Evolutionary conservation across 2,113 vertebrate genomes (phyloP).

Genomic region (Pao palembangensis): DNA sequence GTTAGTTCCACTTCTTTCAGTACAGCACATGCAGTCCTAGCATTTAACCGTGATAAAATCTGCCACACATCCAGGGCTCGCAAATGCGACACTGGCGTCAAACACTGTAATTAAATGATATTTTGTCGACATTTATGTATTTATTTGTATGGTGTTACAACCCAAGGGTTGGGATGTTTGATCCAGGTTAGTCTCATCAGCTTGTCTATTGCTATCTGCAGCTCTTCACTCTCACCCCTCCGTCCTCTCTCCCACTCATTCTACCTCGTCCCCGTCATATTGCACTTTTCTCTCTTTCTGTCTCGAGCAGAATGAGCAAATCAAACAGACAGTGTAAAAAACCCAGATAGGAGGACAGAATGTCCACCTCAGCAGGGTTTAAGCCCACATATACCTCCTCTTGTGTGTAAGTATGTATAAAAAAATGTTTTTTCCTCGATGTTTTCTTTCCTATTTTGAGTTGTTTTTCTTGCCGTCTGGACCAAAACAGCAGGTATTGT

Average conservation of each 20-base stretch:
- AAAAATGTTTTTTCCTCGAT: slow-evolving; percentile 9
- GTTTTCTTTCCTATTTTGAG: slow-evolving; percentile 13
- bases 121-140: too few relatives aligned
- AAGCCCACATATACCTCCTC: too few relatives aligned
- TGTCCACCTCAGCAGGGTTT: too few relatives aligned
- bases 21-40: too few relatives aligned
- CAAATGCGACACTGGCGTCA: too few relatives aligned
- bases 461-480: slow-evolving; percentile 44
- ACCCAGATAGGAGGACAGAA: too few relatives aligned
- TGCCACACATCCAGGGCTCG: too few relatives aligned
- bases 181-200: slow-evolving; percentile 19
- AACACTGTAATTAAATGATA: too few relatives aligned
- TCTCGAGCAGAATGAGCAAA: slow-evolving; percentile 28
- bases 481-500: slow-evolving; percentile 49
- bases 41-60: too few relatives aligned
- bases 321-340: slow-evolving; percentile 7
- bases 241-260: slow-evolving; percentile 35
- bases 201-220: slow-evolving; percentile 27
- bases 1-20: too few relatives aligned
- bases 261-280: slow-evolving; percentile 41
- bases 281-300: slow-evolving; percentile 12
- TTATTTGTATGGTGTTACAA: not conserved
- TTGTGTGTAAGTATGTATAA: not conserved
- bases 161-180: too few relatives aligned
- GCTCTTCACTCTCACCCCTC: slow-evolving; percentile 48